Conservation (phyloP, 2,797 vertebrate genomes). For the Kryptolebias ocellatus region DNA sequence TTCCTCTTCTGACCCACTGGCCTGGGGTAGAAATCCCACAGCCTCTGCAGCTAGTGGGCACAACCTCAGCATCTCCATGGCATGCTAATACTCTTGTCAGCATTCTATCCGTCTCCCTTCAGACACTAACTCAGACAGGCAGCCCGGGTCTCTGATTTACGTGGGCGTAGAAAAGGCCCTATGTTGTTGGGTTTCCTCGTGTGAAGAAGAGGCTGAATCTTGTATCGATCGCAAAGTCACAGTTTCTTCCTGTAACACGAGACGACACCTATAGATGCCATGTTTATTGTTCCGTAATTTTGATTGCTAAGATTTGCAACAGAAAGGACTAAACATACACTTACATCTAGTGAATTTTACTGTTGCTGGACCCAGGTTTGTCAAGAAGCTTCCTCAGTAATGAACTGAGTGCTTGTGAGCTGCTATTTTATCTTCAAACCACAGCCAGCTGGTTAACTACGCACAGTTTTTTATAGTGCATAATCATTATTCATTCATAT, state of each 20-base stretch:
- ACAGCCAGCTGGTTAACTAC: not conserved
- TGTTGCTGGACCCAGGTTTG: not conserved
- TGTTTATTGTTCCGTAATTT: slow-evolving; percentile 12
- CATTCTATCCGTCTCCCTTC: slow-evolving; percentile 65
- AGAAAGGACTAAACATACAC: too few species aligned
- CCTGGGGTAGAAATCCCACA: slow-evolving; percentile 52
- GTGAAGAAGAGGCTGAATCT: slow-evolving; percentile 15
- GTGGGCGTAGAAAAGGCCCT: slow-evolving; percentile 41
- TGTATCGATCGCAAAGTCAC: slow-evolving; percentile 58
- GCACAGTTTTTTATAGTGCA: too few species aligned
- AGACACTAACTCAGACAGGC: slow-evolving; percentile 55
- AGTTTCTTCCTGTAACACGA: slow-evolving; percentile 57
- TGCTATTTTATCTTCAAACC: not conserved
- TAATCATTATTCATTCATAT: too few species aligned
- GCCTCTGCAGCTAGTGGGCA: slow-evolving; percentile 38
- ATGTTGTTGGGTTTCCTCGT: slow-evolving; percentile 44
- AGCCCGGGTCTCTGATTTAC: slow-evolving; percentile 35
- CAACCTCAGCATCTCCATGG: slow-evolving; percentile 50
- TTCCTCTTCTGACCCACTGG: slow-evolving; percentile 60
- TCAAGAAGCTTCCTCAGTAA: not conserved
- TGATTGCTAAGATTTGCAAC: slow-evolving; percentile 8
- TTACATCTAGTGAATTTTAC: not conserved
- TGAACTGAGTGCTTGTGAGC: not conserved
- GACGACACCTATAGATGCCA: slow-evolving; percentile 25
- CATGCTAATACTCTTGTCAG: slow-evolving; percentile 71